A percentile compares a stretch with the other conserved stretches of the same genome.
These are phyloP conservation scores for Semicossyphus pulcher DNA, from an alignment of 2,113 vertebrate species.

Conservation along the genomic window DNA sequence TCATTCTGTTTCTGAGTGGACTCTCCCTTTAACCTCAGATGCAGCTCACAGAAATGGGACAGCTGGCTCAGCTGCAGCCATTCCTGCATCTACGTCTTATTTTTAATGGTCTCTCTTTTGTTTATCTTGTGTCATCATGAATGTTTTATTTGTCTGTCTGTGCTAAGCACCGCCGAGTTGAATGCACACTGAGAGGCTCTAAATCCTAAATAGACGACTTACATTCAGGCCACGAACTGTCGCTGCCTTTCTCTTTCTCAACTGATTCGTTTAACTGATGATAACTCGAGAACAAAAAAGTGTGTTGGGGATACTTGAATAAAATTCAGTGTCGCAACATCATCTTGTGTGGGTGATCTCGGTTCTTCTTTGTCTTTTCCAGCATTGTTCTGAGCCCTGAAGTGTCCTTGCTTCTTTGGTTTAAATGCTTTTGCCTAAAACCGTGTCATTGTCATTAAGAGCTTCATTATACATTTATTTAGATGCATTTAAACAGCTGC, in stretches of 20 bases:
- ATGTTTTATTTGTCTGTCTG: conserved; percentile 56
- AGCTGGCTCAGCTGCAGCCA: conserved; percentile 24
- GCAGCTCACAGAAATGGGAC: conserved; percentile 35
- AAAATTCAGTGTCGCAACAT: conserved; percentile 80
- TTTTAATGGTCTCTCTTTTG: conserved; percentile 52
- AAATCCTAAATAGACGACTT: conserved; percentile 55
- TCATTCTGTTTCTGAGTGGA: conserved; percentile 29
- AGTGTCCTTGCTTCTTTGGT: neutral
- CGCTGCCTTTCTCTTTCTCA: conserved; percentile 69
- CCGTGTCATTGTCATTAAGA: conserved; percentile 3
- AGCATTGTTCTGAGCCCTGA: too few relatives aligned
- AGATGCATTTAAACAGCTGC: conserved; percentile 19
- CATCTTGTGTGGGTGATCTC: conserved; percentile 14
- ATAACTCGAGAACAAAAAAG: conserved; percentile 73
- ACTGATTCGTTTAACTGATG: conserved; percentile 71
- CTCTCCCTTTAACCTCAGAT: conserved; percentile 50
- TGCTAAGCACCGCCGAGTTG: conserved; percentile 57
- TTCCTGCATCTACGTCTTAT: conserved; percentile 70
- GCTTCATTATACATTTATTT: conserved; percentile 11
- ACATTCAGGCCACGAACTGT: conserved; percentile 62
- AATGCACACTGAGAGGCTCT: conserved; percentile 70
- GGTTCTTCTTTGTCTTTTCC: neutral
- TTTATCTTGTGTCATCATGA: conserved; percentile 58
- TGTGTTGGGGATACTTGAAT: conserved; percentile 81
- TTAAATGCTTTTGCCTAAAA: neutral